Evolutionary conservation across 2,113 vertebrate genomes (phyloP), one percentile per base, ranked within the genome.

Genomic region (Lampris incognitus): DNA sequence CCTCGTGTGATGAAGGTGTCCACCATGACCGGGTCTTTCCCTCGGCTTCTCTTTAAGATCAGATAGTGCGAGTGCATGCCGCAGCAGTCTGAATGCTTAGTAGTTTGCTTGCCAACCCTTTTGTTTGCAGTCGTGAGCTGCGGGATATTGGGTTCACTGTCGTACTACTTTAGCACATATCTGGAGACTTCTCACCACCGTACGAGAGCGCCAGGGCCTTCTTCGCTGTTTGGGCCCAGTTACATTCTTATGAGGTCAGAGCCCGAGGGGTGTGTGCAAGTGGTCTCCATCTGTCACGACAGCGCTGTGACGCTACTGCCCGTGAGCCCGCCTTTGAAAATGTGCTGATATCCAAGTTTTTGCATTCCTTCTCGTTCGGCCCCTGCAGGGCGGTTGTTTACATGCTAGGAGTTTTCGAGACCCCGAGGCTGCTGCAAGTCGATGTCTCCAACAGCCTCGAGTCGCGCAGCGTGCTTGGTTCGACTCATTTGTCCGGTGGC

Each of bases 241-340:
- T 83, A 78, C 76, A 71, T 66, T 85, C 69, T 88, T 87, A 87
- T 83, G 83, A 86, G 81, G 86, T 91, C 86, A 87, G 79, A 85
- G 11, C 86, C 71, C 83, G 80, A 79, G 68, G 85, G 88, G 55
- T 86, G 55, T 63, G 79, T 55, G 86, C 83, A 39, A 1, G 88
- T 48, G 77, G 65, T 83, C 79, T 89, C 78, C 78, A 87, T 91
- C 89, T 89, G 88, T 90, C 88, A 86, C 52, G 81, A 59, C 66
- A 37, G 63, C 60, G 82, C 75, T 64, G 69, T 36, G 78, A 71
- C 74, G 41, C 24, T 59, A 46, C 60, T 1, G 81, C 86, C 86
- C 77, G 80, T 69, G 63, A 82, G 66, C 76, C 59, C 79, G 69
- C 84, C 81, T 85, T 82, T 62, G 69, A 55, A 5, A 5, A 64